Evolutionary conservation across 2,888 invertebrate genomes (phyloP), one percentile per base, ranked within the genome.

Genomic region (Xanthorhoe spadicearia): DNA sequence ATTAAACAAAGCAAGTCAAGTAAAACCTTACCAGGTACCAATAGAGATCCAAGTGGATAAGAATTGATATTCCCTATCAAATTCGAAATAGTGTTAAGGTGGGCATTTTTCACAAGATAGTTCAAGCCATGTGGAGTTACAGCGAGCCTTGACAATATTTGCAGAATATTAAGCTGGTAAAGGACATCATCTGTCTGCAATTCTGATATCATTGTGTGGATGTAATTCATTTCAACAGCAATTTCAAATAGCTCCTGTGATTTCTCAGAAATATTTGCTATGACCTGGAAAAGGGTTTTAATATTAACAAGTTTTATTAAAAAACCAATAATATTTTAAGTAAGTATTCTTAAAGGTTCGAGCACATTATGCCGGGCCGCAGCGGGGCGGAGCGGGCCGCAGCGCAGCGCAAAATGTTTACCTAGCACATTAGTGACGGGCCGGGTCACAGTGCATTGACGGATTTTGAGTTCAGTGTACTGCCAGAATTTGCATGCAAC

Each of bases 131-230:
- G 95, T 59, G 95, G 94, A 59, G 94, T 94, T 18, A 94, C 83
- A 0, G 96, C 96, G 52, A 98, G 87, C 54, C 95, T 94, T 0
- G 96, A 95, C 46, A 98, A 82, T 50, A 97, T 87, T 86, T 98
- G 97, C 58, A 98, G 86, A 59, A 97, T 94, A 83, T 97, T 98
- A 66, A 98, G 90, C 84, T 97, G 96, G 50, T 97, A 89, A 55
- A 98, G 88, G 49, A 97, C 88, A 88, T 98, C 98, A 69, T 95
- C 93, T 52, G 94, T 94, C 56, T 95, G 90, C 18, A 97, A 82
- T 81, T 97, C 96, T 32, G 93, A 85, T 17, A 97, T 82, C 76
- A 98, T 94, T 68, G 94, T 94, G 15, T 94, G 92, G 49, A 98
- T 85, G 57, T 97, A 94, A 15, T 95, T 95, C 63, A 94, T 87